Evolutionary conservation across 2,888 invertebrate genomes (phyloP), one percentile per base, ranked within the genome.

Genomic region (Ichneumon xanthorius): DNA sequence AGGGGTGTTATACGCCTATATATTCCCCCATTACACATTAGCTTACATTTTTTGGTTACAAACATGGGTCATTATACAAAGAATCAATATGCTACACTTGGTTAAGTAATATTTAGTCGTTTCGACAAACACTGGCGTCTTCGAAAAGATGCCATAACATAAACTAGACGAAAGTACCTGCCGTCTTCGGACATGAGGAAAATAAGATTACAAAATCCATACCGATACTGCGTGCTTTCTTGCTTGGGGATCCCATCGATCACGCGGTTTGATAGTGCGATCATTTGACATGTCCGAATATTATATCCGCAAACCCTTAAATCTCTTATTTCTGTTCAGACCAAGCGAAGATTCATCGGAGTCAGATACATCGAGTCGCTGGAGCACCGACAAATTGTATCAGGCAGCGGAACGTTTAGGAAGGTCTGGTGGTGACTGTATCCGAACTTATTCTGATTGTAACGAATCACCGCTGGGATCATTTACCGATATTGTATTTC

Each of bases 331-430:
- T 86, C 82, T 83, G 86, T 78, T 82, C 90, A 94, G 94, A 83
- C 94, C 94, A 22, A 92, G 92, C 75, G 93, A 93, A 87, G 93
- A 93, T 87, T 89, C 90, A 88, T 88, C 90, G 77, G 90, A 86
- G 86, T 85, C 88, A 84, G 87, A 87, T 90, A 88, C 89, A 88
- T 91, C 90, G 85, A 91, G 86, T 88, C 89, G 89, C 83, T 89
- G 85, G 86, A 90, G 88, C 89, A 88, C 90, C 87, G 87, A 91
- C 83, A 90, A 91, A 89, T 89, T 90, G 89, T 94, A 94, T 90
- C 90, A 89, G 87, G 92, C 92, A 87, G 94, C 94, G 67, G 94
- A 94, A 88, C 87, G 88, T 88, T 87, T 91, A 88, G 94, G 94
- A 63, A 91, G 89, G 87, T 90, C 90, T 88, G 92, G 91, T 55